Conservation (phyloP, 2,113 vertebrate genomes). For the Pyxicephalus adspersus region DNA sequence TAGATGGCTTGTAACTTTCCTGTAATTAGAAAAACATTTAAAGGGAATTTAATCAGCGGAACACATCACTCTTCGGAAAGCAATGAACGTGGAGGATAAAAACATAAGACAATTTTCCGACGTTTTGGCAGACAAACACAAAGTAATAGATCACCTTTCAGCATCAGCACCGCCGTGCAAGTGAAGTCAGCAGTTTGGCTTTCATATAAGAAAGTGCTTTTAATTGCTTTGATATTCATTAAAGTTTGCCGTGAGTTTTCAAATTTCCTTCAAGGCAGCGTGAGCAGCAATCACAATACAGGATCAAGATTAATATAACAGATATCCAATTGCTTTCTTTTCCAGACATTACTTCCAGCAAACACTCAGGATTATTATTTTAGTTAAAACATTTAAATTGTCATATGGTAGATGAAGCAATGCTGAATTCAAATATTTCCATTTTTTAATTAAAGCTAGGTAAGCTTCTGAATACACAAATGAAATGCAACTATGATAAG, state of each 20-base stretch:
- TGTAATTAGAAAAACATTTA: slow-evolving; percentile 43
- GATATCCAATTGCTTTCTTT: no score
- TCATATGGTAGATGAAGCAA: no score
- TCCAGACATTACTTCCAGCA: no score
- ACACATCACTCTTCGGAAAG: slow-evolving; percentile 41
- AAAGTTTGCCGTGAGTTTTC: background rate
- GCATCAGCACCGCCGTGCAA: slow-evolving; percentile 6
- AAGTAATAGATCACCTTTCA: slow-evolving; percentile 21
- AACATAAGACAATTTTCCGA: background rate
- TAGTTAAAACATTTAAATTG: no score
- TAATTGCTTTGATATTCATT: background rate
- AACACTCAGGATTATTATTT: no score
- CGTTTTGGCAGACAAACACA: slow-evolving; percentile 12
- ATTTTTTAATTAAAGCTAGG: no score
- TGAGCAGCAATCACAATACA: background rate
- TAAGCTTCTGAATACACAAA: no score
- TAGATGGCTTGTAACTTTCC: slow-evolving; percentile 26
- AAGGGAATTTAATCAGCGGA: slow-evolving; percentile 39
- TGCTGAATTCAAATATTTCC: no score
- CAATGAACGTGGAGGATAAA: slow-evolving; percentile 16
- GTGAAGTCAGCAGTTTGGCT: background rate
- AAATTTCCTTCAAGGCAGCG: background rate
- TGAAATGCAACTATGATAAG: no score
- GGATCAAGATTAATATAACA: no score
- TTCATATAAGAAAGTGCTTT: background rate